Evolutionary conservation across 2,113 vertebrate genomes (phyloP).

Genomic region (Apeltes quadracus): DNA sequence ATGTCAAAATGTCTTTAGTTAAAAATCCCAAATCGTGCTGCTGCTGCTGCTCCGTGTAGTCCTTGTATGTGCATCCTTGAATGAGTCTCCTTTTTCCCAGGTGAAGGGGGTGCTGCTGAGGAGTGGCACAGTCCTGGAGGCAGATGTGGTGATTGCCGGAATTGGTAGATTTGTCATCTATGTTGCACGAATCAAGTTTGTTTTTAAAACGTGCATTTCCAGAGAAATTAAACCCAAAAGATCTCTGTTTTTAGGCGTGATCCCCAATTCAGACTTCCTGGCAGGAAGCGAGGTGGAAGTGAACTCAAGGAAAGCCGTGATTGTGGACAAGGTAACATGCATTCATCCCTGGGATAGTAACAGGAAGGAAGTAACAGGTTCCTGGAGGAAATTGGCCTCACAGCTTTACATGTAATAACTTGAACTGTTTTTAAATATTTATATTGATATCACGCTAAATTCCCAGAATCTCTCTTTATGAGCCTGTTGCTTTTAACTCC

Average conservation of each 20-base stretch:
- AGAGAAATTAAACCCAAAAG: not conserved
- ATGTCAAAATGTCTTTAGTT: not conserved
- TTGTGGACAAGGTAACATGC: slow-evolving; percentile 85
- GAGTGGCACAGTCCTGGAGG: slow-evolving; percentile 77
- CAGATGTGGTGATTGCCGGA: slow-evolving; percentile 85
- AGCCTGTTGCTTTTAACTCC: not conserved
- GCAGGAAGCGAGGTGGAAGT: slow-evolving; percentile 76
- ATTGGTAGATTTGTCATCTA: slow-evolving; percentile 77
- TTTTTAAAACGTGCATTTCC: not conserved
- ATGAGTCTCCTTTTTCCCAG: slow-evolving; percentile 64
- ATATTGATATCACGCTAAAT: not conserved
- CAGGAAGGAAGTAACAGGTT: not conserved
- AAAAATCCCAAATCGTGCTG: not conserved
- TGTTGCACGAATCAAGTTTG: not conserved
- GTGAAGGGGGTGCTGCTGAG: slow-evolving; percentile 82
- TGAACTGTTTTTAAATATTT: not conserved
- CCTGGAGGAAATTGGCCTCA: not conserved
- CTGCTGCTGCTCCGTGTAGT: not conserved
- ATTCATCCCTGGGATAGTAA: not conserved
- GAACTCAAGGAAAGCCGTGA: slow-evolving; percentile 77
- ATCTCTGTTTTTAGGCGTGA: slow-evolving; percentile 76
- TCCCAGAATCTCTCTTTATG: not conserved
- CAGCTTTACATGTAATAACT: not conserved
- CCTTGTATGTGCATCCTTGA: not conserved
- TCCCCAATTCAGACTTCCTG: slow-evolving; percentile 83